Percentiles rank a stretch among this genome's conserved stretches.
Evolutionary conservation across 2,888 invertebrate species (phyloP).

Genomic region (Helicoverpa assulta): DNA sequence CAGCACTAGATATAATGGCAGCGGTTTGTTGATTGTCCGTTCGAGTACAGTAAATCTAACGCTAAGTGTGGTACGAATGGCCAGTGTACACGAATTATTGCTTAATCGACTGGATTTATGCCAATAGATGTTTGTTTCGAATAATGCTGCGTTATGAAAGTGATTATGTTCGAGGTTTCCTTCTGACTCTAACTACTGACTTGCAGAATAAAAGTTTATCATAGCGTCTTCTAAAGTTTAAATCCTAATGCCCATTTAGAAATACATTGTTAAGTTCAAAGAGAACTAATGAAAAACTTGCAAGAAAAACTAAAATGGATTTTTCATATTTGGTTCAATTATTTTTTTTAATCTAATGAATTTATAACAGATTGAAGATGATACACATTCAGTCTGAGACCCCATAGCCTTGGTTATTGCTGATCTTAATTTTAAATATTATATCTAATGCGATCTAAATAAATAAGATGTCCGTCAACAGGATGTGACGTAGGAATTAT

Average conservation of each 20-base stretch:
- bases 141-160: conserved; percentile 41
- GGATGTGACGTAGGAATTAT: conserved; percentile 21
- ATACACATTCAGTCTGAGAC: too few species aligned
- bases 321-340: too few species aligned
- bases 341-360: too few species aligned
- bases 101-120: conserved; percentile 66
- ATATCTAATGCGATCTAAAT: not conserved
- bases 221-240: too few species aligned
- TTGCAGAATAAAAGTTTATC: too few species aligned
- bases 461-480: conserved; percentile 27
- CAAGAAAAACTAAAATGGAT: too few species aligned
- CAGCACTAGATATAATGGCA: conserved; percentile 63
- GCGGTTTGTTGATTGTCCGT: conserved; percentile 63
- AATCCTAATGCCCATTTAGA: too few species aligned
- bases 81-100: conserved; percentile 67
- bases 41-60: conserved; percentile 66
- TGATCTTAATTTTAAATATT: conserved; percentile 1
- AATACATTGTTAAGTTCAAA: too few species aligned
- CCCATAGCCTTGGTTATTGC: not conserved
- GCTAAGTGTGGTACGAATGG: conserved; percentile 57
- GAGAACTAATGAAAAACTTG: too few species aligned
- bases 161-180: conserved; percentile 14
- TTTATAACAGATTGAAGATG: too few species aligned
- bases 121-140: conserved; percentile 39
- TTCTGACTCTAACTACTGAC: not conserved